Base-by-base conservation (phyloP, 1,140 invertebrate species). In the Bradysia coprophila region DNA sequence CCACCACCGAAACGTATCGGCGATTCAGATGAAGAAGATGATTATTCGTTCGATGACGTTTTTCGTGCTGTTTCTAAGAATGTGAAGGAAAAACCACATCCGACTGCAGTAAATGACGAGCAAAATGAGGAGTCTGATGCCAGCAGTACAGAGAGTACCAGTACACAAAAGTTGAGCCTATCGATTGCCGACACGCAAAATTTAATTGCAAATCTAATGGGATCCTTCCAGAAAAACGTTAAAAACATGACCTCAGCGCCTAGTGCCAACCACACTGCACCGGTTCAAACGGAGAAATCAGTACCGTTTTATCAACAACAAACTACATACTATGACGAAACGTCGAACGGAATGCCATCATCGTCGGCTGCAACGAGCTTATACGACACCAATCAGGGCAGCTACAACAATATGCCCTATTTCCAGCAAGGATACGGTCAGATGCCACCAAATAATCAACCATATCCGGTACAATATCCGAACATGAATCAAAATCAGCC, bases 21-120 rank as follows among this genome's bases (percentile, higher is more conserved):
- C 19, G 65, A 66, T 48, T 69, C 73, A 10, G 73, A 76, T 24
- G 72, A 75, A 24, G 72, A 75, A 43, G 75, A 77, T 46, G 75
- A 78, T 55, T 80, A 78, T 48, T 68, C 66, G 8, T 76, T 71
- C 45, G 76, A 78, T 43, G 76, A 78, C 49, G 68, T 78, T 37
- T 73, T 75, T 39, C 72, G 75, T 54, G 70, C 72, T 2, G 73
- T 69, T 0, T 63, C 65, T 18, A 72, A 73, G 47, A 75, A 75
- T 48, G 64, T 75, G 0, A 66, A 53, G 33, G 68, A 72, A 38
- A 69, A 60, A 38, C 64, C 67, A 38, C 13, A 32, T 4, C 41
- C 20, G 28, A n/a, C 19, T 11, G 11, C 24, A 53, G 50, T 20
- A 43, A 45, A 50, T 34, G 41, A 49, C 9, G 57, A 43, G 48